These are phyloP conservation scores for Zaprionus bogoriensis DNA, from an alignment of 2,888 invertebrate species.

Conservation along the genomic window DNA sequence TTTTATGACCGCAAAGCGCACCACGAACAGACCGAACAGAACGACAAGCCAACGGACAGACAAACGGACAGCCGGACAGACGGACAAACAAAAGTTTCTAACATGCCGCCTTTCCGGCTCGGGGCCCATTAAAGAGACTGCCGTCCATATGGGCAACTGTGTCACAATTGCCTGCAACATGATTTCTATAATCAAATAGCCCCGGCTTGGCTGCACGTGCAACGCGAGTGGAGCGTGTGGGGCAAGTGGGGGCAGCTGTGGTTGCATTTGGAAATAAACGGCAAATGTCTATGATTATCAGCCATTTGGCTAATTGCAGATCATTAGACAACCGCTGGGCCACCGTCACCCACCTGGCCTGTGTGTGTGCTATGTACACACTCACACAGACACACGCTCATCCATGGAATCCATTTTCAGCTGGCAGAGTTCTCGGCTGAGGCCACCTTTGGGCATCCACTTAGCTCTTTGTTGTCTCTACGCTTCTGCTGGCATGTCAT, in stretches of 20 bases:
- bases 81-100: constrained; percentile 51
- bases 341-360: constrained; percentile 3
- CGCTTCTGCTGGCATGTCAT: constrained; percentile 51
- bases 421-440: neutral
- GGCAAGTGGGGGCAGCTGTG: constrained; percentile 28
- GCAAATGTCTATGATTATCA: constrained; percentile 39
- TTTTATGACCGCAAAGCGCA: constrained; percentile 62
- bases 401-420: too few species aligned
- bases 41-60: neutral
- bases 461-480: constrained; percentile 36
- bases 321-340: constrained; percentile 48
- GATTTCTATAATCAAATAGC: constrained; percentile 57
- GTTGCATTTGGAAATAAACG: constrained; percentile 30
- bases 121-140: constrained; percentile 17
- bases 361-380: neutral
- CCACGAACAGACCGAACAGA: constrained; percentile 23
- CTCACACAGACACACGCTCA: neutral
- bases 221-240: too few species aligned
- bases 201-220: constrained; percentile 33
- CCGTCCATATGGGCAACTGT: constrained; percentile 55
- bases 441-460: neutral
- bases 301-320: constrained; percentile 53
- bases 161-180: constrained; percentile 62
- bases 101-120: constrained; percentile 66
- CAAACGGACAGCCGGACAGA: neutral